phyloP scores from a whole-genome alignment of 2,888 invertebrate genomes.

The Lithophane semibrunnea region DNA sequence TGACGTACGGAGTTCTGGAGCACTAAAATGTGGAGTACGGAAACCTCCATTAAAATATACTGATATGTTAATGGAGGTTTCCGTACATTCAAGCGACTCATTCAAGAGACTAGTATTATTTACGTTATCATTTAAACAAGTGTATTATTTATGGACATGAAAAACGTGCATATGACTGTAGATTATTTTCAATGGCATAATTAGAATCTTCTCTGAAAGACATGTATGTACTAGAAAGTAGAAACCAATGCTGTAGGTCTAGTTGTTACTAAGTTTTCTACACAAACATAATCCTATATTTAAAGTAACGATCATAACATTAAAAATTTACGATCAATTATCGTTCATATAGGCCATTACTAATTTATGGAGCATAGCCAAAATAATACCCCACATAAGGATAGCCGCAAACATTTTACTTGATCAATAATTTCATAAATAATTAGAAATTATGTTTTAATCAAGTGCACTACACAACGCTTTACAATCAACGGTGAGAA shows the following conservation, averaged over 20 bases:
- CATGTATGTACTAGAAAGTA: constrained; percentile 35
- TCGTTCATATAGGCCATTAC: constrained; percentile 61
- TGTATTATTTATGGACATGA: not conserved
- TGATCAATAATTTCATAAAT: not conserved
- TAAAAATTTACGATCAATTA: constrained; percentile 71
- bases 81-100: too few species aligned
- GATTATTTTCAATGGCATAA: constrained; percentile 22
- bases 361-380: constrained; percentile 68
- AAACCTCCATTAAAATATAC: constrained; percentile 62
- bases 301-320: constrained; percentile 59
- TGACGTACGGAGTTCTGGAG: constrained; percentile 50
- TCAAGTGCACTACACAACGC: too few species aligned
- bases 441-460: not conserved
- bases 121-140: constrained; percentile 27
- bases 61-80: too few species aligned
- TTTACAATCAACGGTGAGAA: not conserved
- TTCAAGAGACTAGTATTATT: not conserved
- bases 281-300: constrained; percentile 51
- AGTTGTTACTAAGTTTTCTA: constrained; percentile 55
- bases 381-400: constrained; percentile 57
- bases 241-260: constrained; percentile 53
- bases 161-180: constrained; percentile 16
- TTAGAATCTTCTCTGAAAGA: constrained; percentile 24
- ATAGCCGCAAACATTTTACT: constrained; percentile 45
- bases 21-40: constrained; percentile 59